Conservation (phyloP, 1,140 invertebrate genomes). For the Bombus consobrinus region DNA sequence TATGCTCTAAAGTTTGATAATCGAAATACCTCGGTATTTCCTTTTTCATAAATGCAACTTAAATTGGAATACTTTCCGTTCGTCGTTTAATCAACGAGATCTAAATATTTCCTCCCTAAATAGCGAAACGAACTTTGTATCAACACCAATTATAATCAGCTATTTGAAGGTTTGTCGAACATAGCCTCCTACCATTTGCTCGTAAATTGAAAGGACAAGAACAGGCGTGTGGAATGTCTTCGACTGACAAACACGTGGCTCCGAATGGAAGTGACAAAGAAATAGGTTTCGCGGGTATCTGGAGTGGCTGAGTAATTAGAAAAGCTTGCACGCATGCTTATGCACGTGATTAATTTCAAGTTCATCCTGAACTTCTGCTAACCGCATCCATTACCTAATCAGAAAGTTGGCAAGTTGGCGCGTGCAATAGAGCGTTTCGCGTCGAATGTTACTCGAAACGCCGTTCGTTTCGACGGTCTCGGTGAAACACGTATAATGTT, state of each 20-base stretch:
- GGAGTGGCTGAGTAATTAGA: slow-evolving; percentile 7
- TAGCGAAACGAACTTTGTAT: not conserved
- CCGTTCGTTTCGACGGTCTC: not conserved
- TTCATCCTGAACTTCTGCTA: not conserved
- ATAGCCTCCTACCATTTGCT: not conserved
- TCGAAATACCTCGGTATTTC: not conserved
- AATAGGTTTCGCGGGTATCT: not conserved
- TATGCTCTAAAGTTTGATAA: not conserved
- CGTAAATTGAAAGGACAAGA: not conserved
- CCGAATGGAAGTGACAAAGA: not conserved
- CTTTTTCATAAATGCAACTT: not conserved
- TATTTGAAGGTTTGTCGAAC: too few relatives aligned
- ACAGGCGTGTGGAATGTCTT: not conserved
- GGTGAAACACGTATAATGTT: not conserved
- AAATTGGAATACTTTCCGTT: not conserved
- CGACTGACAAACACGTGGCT: not conserved
- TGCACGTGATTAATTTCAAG: not conserved
- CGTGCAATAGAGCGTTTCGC: not conserved
- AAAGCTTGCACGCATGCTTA: not conserved
- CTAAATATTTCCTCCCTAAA: too few relatives aligned
- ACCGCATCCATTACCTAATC: slow-evolving; percentile 9
- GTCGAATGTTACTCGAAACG: not conserved
- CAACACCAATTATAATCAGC: too few relatives aligned
- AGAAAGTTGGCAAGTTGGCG: slow-evolving; percentile 7
- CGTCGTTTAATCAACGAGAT: not conserved